These are phyloP conservation scores for Drosophila chauvacae DNA, from an alignment of 1,140 invertebrate genomes.

Conservation along the genomic window DNA sequence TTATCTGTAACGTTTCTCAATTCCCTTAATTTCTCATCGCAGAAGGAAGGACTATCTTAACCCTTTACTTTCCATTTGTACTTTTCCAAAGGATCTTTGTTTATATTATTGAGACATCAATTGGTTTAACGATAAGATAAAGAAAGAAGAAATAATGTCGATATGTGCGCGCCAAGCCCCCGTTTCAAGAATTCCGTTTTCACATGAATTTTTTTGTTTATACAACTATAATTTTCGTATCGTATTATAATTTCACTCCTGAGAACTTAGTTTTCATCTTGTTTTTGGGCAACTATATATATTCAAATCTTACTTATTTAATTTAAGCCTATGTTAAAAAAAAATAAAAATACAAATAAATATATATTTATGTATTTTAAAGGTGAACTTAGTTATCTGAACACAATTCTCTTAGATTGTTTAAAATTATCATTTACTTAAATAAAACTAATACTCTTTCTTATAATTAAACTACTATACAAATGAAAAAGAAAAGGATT, in stretches of 20 bases:
- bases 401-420: conserved; percentile 2
- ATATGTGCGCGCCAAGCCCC: conserved; percentile 1
- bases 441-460: background rate
- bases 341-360: background rate
- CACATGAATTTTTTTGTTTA: conserved; percentile 5
- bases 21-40: background rate
- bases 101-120: background rate
- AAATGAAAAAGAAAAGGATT: too few relatives aligned
- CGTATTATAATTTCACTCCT: background rate
- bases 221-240: background rate
- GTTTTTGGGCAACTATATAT: background rate
- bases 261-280: background rate
- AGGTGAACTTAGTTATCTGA: conserved; percentile 2
- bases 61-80: background rate
- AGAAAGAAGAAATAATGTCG: background rate
- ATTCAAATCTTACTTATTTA: background rate
- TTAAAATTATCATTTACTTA: background rate
- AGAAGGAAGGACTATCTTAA: background rate
- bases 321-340: conserved; percentile 1
- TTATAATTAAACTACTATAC: too few relatives aligned
- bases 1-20: conserved; percentile 22
- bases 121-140: background rate
- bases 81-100: background rate
- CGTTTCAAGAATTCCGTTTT: conserved; percentile 3
- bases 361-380: background rate